Conservation (phyloP, 35 echinoderm and acorn worm species). For the Ophioderma brevispina region DNA sequence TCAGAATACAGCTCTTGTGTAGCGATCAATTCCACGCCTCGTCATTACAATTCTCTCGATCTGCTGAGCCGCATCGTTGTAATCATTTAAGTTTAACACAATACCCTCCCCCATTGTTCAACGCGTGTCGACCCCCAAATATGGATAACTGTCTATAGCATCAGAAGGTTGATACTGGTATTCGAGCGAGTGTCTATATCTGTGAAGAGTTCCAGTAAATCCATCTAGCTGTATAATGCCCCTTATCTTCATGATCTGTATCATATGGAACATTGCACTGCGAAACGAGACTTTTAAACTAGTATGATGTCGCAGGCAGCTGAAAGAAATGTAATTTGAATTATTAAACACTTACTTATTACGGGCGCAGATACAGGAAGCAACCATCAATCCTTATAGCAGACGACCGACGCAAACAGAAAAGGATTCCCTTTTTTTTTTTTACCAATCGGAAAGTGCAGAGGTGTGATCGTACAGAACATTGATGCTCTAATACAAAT, state of each 20-base stretch:
- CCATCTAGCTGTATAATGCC: constrained; percentile 67
- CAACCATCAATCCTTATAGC: too few species aligned
- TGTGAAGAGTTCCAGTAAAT: constrained; percentile 38
- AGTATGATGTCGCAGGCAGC: constrained; percentile 42
- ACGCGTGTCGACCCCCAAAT: constrained; percentile 71
- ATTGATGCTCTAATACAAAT: too few species aligned
- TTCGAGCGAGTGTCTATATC: not conserved
- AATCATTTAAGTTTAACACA: constrained; percentile 41
- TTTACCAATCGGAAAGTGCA: too few species aligned
- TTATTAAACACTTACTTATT: too few species aligned
- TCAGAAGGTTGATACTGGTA: constrained; percentile 61
- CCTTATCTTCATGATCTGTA: constrained; percentile 26
- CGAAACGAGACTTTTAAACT: constrained; percentile 32
- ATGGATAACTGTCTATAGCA: constrained; percentile 76
- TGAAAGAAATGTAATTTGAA: too few species aligned
- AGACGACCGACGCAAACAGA: too few species aligned
- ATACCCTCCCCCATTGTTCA: constrained; percentile 89
- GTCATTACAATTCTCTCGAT: constrained; percentile 47
- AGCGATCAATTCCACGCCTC: constrained; percentile 82
- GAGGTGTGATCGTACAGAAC: too few species aligned
- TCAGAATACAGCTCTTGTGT: constrained; percentile 86
- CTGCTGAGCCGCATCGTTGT: not conserved
- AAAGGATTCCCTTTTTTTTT: too few species aligned
- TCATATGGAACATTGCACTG: constrained; percentile 72
- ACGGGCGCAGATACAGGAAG: too few species aligned